phyloP scores from a whole-genome alignment of 1,140 invertebrate species.

The Hylaeus volcanicus region DNA sequence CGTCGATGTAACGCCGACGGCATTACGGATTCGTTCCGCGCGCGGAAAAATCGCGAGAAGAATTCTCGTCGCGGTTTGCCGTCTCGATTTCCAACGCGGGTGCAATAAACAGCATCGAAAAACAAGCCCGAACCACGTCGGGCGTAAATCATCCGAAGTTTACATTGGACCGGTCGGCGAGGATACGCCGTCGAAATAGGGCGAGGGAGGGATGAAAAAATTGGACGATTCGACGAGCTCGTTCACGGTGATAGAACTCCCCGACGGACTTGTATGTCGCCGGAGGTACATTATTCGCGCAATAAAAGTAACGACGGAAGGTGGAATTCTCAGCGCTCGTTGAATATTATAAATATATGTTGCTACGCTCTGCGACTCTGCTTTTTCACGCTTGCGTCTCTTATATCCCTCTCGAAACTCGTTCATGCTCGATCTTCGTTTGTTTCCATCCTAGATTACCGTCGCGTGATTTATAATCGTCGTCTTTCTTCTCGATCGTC shows the following conservation, averaged over 20 bases:
- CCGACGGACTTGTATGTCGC: conserved; percentile 9
- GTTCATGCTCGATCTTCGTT: no score
- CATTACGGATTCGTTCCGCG: conserved; percentile 19
- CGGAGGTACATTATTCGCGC: conserved; percentile 26
- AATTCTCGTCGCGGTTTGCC: conserved; percentile 21
- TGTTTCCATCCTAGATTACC: no score
- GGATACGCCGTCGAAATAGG: neutral
- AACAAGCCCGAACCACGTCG: conserved; percentile 25
- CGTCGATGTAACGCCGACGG: conserved; percentile 37
- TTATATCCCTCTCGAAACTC: no score
- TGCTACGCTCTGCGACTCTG: no score
- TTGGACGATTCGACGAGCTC: conserved; percentile 9
- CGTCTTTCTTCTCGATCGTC: no score
- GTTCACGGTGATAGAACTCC: conserved; percentile 26
- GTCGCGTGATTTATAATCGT: no score
- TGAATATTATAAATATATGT: neutral
- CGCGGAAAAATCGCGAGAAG: conserved; percentile 20
- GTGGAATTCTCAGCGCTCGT: conserved; percentile 19
- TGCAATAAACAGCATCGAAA: conserved; percentile 56
- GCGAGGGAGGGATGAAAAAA: neutral
- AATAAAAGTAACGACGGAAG: conserved; percentile 34
- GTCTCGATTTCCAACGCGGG: neutral
- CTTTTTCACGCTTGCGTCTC: no score
- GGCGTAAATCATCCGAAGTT: conserved; percentile 54
- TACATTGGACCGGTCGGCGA: conserved; percentile 32